phyloP scores from a whole-genome alignment of 2,888 invertebrate genomes.

The Brenthis hecate region DNA sequence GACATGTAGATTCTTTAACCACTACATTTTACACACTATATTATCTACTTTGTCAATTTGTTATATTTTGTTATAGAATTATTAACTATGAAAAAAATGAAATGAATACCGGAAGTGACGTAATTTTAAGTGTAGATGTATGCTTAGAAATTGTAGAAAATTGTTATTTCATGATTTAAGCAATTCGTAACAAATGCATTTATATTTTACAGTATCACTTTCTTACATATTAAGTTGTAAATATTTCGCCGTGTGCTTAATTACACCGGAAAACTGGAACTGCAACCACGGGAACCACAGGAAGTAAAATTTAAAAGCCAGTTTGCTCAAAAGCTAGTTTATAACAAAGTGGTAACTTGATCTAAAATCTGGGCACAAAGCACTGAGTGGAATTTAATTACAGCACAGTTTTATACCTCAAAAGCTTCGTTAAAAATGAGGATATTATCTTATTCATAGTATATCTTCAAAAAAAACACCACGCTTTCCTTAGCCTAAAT shows the following conservation, averaged over 20 bases:
- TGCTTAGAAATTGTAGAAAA: no score
- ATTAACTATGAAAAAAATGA: no score
- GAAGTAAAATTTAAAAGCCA: constrained; percentile 14
- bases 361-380: constrained; percentile 11
- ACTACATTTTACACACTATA: no score
- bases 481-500: not conserved
- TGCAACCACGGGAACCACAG: not conserved
- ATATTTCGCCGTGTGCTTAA: not conserved
- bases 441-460: not conserved
- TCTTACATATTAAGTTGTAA: not conserved
- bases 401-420: constrained; percentile 5
- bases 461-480: not conserved
- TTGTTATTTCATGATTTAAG: no score
- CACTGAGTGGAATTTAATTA: constrained; percentile 10
- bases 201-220: not conserved
- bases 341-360: constrained; percentile 6
- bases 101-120: no score
- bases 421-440: not conserved
- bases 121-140: no score
- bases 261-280: not conserved
- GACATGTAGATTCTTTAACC: no score
- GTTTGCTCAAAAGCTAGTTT: constrained; percentile 2
- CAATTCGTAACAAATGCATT: not conserved
- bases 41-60: no score
- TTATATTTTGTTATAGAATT: no score